Evolutionary conservation across 2,797 vertebrate species (phyloP).

Genomic region (Periparus ater): DNA sequence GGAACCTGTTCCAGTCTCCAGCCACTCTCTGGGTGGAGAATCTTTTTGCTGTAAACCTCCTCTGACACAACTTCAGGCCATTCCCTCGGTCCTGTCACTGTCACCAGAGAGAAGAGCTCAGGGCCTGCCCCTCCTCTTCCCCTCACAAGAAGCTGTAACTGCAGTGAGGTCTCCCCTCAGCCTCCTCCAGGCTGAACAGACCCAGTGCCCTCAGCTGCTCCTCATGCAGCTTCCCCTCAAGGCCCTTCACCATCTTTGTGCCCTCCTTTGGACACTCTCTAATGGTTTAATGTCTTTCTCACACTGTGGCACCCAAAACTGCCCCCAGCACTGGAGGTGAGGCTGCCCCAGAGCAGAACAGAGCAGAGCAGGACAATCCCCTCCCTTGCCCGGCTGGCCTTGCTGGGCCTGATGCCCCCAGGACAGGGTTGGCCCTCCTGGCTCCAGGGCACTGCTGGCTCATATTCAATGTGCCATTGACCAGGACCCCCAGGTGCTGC

Average conservation of each 20-base stretch:
- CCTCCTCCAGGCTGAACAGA: not conserved
- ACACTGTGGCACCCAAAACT: not conserved
- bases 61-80: not conserved
- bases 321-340: not conserved
- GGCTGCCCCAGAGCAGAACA: not conserved
- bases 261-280: not conserved
- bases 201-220: rapidly evolving
- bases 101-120: not conserved
- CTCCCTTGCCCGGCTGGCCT: not conserved
- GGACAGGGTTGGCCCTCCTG: not conserved
- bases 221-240: not conserved
- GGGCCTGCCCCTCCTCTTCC: rapidly evolving
- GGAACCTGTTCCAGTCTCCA: not conserved
- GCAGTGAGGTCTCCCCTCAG: not conserved
- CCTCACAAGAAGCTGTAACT: not conserved
- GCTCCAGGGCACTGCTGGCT: not conserved
- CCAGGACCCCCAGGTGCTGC: not conserved
- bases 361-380: not conserved
- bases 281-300: not conserved
- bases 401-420: not conserved
- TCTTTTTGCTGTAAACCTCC: not conserved
- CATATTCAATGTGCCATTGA: rapidly evolving
- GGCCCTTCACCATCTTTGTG: no score
- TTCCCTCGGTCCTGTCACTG: rapidly evolving
- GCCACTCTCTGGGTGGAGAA: rapidly evolving